A percentile compares a stretch with the other conserved stretches of the same genome.
phyloP scores from a whole-genome alignment of 2,888 invertebrate species.

The Athalia circularis region DNA sequence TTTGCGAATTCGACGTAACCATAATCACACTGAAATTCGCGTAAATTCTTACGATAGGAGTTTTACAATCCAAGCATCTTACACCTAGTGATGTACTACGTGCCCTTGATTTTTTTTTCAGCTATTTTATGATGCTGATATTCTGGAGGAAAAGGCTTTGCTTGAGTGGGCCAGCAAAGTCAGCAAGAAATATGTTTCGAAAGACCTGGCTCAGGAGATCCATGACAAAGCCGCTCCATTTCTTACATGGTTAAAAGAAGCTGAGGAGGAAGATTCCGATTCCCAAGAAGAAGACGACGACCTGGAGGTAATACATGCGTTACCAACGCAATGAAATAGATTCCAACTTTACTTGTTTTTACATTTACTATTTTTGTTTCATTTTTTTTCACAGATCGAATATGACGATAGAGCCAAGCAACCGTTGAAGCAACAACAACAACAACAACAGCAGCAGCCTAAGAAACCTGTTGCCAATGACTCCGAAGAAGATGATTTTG shows the following conservation, averaged over 20 bases:
- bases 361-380: background rate
- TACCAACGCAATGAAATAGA: background rate
- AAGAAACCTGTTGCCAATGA: conserved; percentile 78
- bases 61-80: no score
- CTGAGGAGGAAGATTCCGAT: conserved; percentile 94
- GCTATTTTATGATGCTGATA: conserved; percentile 95
- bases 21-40: no score
- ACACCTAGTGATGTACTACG: no score
- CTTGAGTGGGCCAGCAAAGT: conserved; percentile 98
- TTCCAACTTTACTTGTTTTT: background rate
- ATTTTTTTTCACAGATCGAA: conserved; percentile 80
- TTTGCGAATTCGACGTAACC: background rate
- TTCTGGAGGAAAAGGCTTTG: conserved; percentile 94
- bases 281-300: conserved; percentile 84
- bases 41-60: no score
- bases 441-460: conserved; percentile 72
- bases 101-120: conserved; percentile 71
- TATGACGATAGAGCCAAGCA: conserved; percentile 91
- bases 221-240: conserved; percentile 94
- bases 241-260: conserved; percentile 97
- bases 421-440: conserved; percentile 81
- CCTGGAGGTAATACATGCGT: conserved; percentile 76
- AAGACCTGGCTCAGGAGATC: conserved; percentile 94
- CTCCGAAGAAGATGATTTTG: conserved; percentile 89
- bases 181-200: conserved; percentile 94